Percentiles rank a stretch among this genome's conserved stretches.
These are phyloP conservation scores for Podabrus alpinus DNA, from an alignment of 2,888 invertebrate genomes.

Conservation along the genomic window DNA sequence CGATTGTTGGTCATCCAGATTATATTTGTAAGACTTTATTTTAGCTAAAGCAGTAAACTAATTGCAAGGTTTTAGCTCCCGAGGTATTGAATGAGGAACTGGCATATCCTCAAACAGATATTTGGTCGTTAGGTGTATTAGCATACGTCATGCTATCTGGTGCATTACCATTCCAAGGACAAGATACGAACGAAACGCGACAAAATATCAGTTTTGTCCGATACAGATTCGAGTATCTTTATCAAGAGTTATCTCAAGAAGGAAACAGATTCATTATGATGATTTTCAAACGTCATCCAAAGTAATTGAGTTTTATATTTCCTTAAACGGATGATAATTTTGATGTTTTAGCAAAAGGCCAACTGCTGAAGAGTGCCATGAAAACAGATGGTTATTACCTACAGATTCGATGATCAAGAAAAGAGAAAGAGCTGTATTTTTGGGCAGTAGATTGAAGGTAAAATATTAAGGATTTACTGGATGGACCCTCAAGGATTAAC, in stretches of 20 bases:
- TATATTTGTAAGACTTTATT: slow-evolving; percentile 64
- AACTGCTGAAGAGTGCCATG: slow-evolving; percentile 90
- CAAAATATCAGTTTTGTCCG: slow-evolving; percentile 92
- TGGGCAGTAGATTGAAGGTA: slow-evolving; percentile 81
- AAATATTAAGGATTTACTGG: slow-evolving; percentile 1
- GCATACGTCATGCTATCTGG: slow-evolving; percentile 93
- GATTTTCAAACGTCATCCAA: slow-evolving; percentile 90
- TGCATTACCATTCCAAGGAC: slow-evolving; percentile 86
- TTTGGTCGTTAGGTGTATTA: slow-evolving; percentile 94
- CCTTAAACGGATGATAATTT: not conserved
- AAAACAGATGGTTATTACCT: slow-evolving; percentile 93
- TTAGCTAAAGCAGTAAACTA: not conserved
- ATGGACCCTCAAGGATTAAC: not conserved
- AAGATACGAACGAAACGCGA: slow-evolving; percentile 79
- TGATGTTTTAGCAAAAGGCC: slow-evolving; percentile 78
- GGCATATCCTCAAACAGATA: slow-evolving; percentile 87
- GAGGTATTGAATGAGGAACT: slow-evolving; percentile 88
- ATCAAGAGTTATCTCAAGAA: slow-evolving; percentile 92
- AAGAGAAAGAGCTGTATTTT: slow-evolving; percentile 84
- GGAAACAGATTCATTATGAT: slow-evolving; percentile 93
- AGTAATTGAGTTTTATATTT: slow-evolving; percentile 60
- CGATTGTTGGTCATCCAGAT: slow-evolving; percentile 73
- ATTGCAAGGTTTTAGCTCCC: slow-evolving; percentile 65
- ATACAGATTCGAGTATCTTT: slow-evolving; percentile 91
- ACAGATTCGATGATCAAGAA: slow-evolving; percentile 93